Conservation (phyloP, 2,797 vertebrate genomes). For the Epinephelus malabaricus region DNA sequence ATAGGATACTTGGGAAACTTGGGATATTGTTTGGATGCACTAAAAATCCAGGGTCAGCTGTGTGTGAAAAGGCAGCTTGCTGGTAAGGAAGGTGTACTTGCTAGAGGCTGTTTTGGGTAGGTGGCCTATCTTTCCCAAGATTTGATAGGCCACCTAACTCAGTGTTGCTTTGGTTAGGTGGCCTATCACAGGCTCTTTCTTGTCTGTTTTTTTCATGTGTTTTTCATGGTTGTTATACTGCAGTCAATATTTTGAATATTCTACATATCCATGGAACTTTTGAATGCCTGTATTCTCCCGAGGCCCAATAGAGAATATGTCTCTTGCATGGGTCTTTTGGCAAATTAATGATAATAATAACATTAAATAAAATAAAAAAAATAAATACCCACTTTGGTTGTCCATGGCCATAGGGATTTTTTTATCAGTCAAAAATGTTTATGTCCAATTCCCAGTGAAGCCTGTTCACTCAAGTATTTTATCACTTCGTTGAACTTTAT, state of each 20-base stretch:
- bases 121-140: not conserved
- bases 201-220: not conserved
- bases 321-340: not conserved
- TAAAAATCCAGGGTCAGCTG: constrained; percentile 4
- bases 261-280: constrained; percentile 10
- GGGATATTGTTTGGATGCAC: constrained; percentile 2
- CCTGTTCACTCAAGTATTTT: constrained; percentile 12
- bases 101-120: constrained; percentile 16
- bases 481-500: constrained; percentile 21
- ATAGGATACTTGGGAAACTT: not conserved
- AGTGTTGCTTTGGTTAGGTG: not conserved
- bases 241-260: constrained; percentile 26
- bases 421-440: constrained; percentile 6
- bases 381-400: constrained; percentile 8
- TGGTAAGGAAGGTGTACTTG: not conserved
- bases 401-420: not conserved
- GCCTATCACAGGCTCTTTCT: not conserved
- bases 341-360: not conserved
- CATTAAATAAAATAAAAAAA: not conserved
- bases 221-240: constrained; percentile 15
- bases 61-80: constrained; percentile 5
- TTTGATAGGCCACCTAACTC: too few species aligned
- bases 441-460: constrained; percentile 1
- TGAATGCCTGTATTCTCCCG: not conserved
- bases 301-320: not conserved